Base-by-base conservation (phyloP, 2,113 vertebrate species). In the Cynoglossus semilaevis region DNA sequence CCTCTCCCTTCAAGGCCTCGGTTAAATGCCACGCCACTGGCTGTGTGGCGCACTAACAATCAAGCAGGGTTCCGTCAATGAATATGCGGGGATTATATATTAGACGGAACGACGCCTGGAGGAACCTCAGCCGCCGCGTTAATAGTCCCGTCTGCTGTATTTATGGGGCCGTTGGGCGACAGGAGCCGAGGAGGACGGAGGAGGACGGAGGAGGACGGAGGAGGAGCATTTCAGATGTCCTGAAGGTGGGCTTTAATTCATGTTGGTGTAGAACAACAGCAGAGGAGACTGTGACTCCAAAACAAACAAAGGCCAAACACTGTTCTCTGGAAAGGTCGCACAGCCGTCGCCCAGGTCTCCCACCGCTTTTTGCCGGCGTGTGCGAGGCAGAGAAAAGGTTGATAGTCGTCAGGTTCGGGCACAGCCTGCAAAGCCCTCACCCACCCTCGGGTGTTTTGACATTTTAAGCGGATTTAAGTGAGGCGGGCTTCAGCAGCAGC, bases 391-490 rank as follows among this genome's bases (percentile, higher is more conserved):
- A 40, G 67, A 80, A 76, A 29, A 79, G 72, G 82, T 77, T 79
- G 78, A 82, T 70, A 61, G 77, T 77, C 57, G 75, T 85, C 79
- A 70, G 81, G 79, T 74, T 60, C 73, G 45, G 73, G 59, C 70
- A 62, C 43, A 63, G 62, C 71, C 60, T 67, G 62, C 49, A 63
- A 57, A 64, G 67, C 72, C 81, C 80, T 75, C 63, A 75, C 83
- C 59, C 67, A 67, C 70, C 81, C 82, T 76, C 65, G 75, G 85
- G 82, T 78, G 59, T 74, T 86, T 80, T 84, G 88, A 87, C 85
- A 88, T 85, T 87, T 86, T 64, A 83, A 78, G 77, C 72, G 77
- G 82, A 87, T 85, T 86, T 78, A 76, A 84, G 79, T 70, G 1
- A 68, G 51, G 55, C 77, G 62, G 84, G 65, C 62, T 54, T 75